Evolutionary conservation across 2,888 invertebrate genomes (phyloP), one percentile per base, ranked within the genome.

Genomic region (Caradrina kadenii): DNA sequence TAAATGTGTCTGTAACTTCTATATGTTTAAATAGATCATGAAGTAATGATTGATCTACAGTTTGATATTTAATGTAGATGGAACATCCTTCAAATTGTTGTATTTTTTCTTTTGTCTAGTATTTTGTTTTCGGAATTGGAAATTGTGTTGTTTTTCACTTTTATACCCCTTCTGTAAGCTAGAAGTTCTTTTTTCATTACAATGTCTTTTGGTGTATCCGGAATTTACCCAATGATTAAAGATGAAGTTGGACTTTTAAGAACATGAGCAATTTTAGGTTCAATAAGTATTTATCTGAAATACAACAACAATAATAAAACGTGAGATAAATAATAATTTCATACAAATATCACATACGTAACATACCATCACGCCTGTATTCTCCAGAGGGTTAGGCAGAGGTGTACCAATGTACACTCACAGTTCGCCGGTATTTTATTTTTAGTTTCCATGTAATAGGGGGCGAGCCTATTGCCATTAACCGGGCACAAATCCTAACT

Each of bases 241-340:
- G 22, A 19, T 19, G 56, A 56, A 56, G 56, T 56, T 21, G 56
- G 39, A 19, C 56, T 56, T 56, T 39, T 52, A 21, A 52, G 15
- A 22, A 13, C 21, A 22, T 52, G 3, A 21, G 1, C 56, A 39
- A 39, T 19, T 15, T 7, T 56, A 21, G 35, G 19, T 56, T 35
- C 55, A 55, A n/a, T n/a, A n/a, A n/a, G 19, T 56, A 39, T 56
- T 56, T 56, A 21, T 10, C 56, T 56, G 39, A 56, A 56, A 56
- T 15, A 5, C 31, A 55, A 55, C 7, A 21, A 56, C 15, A 39
- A 10, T 56, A 39, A 39, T 21, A 19, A 56, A 39, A 15, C 7
- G 19, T 39, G 8, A 19, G 31, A n/a, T 55, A 52, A 52, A 52
- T 3, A 3, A 26, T 26, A 26, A 26, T 26, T 26, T 26, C 26